Percentiles rank a stretch among this genome's conserved stretches.
Evolutionary conservation across 2,888 invertebrate species (phyloP).

Genomic region (Diplolepis rosae): DNA sequence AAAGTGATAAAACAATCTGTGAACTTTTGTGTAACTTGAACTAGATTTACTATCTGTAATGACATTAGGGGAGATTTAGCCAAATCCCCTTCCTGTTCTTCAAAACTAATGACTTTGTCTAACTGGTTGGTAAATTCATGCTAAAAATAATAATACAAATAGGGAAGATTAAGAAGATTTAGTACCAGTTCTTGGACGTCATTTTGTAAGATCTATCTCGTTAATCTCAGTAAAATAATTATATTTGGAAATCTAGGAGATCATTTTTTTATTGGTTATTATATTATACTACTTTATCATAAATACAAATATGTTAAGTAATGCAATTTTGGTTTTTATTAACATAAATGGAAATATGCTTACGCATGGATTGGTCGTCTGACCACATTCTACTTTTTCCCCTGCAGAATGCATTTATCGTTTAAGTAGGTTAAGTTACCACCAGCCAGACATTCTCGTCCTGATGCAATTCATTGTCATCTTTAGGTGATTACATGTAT

Average conservation of each 20-base stretch:
- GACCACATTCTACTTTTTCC: not conserved
- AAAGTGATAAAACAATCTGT: no score
- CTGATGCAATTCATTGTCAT: not conserved
- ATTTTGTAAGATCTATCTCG: no score
- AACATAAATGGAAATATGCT: no score
- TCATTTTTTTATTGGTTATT: no score
- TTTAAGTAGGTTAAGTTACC: not conserved
- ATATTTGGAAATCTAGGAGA: no score
- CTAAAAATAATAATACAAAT: not conserved
- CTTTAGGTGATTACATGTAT: not conserved
- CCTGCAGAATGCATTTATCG: not conserved
- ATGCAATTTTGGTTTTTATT: no score
- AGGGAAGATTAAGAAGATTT: not conserved
- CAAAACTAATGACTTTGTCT: not conserved
- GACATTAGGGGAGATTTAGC: not conserved
- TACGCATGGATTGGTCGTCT: no score
- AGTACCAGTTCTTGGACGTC: no score
- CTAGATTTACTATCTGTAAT: not conserved
- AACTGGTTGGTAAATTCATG: no score
- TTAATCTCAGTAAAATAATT: no score
- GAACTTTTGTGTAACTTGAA: not conserved
- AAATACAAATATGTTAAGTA: no score
- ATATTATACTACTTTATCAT: no score
- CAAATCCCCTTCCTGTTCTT: not conserved
- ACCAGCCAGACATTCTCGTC: not conserved